Conservation (phyloP, 2,797 vertebrate genomes). For the Champsocephalus gunnari region DNA sequence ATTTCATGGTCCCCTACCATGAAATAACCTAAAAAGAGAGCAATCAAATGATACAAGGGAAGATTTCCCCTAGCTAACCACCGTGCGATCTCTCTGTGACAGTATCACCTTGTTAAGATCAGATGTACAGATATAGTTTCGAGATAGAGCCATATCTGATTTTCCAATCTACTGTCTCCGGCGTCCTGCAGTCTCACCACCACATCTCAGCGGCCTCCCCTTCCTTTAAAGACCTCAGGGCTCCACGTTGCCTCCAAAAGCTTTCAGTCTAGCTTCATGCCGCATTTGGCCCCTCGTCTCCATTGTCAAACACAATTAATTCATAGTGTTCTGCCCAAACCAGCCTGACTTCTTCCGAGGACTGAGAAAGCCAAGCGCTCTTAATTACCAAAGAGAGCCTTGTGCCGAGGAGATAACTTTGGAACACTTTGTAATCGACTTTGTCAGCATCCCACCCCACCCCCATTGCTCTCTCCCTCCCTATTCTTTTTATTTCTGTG, state of each 20-base stretch:
- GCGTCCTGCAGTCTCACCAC: conserved; percentile 9
- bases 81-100: conserved; percentile 35
- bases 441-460: conserved; percentile 63
- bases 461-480: conserved; percentile 45
- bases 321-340: conserved; percentile 61
- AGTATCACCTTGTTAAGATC: conserved; percentile 60
- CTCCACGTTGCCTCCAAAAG: conserved; percentile 26
- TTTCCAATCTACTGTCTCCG: conserved; percentile 37
- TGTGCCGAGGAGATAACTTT: conserved; percentile 76
- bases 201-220: conserved; percentile 18
- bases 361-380: conserved; percentile 67
- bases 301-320: conserved; percentile 78
- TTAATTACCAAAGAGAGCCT: conserved; percentile 79
- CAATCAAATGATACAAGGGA: conserved; percentile 45
- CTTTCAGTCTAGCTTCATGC: conserved; percentile 59
- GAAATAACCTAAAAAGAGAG: conserved; percentile 67
- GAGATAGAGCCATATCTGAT: conserved; percentile 50
- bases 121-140: conserved; percentile 52
- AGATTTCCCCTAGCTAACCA: conserved; percentile 39
- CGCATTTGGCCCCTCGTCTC: conserved; percentile 64
- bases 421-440: conserved; percentile 76
- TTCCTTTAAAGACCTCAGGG: conserved; percentile 49
- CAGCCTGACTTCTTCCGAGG: conserved; percentile 62
- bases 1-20: conserved; percentile 67
- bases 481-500: conserved; percentile 16